A percentile compares a stretch with the other conserved stretches of the same genome.
Evolutionary conservation across 2,797 vertebrate species (phyloP).

Genomic region (Oophaga sylvatica): DNA sequence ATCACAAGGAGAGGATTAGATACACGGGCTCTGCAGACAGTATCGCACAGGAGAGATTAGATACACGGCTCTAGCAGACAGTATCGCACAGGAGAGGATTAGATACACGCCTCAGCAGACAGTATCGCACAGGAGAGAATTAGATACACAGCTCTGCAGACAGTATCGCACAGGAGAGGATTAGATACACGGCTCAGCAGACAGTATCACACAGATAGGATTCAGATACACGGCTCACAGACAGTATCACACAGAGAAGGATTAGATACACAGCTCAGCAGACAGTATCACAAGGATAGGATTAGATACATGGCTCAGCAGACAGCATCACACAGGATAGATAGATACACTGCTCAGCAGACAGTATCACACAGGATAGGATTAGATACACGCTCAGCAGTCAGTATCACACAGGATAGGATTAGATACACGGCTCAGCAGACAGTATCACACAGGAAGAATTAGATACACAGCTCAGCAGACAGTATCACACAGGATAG

Average conservation of each 20-base stretch:
- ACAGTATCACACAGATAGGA: background rate
- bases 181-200: no score
- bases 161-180: background rate
- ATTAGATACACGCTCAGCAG: no score
- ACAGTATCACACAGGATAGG: background rate
- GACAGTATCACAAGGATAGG: background rate
- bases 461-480: background rate
- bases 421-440: background rate
- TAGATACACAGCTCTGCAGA: background rate
- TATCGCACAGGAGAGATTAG: background rate
- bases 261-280: background rate
- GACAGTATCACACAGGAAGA: background rate
- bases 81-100: background rate
- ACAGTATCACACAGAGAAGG: background rate
- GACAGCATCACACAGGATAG: background rate
- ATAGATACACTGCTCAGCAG: background rate
- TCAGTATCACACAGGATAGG: background rate
- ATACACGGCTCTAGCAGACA: background rate
- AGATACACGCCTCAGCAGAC: background rate
- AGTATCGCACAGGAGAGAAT: background rate
- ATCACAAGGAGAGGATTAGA: no score
- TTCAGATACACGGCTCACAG: background rate
- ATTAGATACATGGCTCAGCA: background rate
- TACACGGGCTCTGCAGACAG: background rate
- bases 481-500: background rate